Evolutionary conservation across 2,888 invertebrate genomes (phyloP).

Genomic region (Rhodophaea formosa): DNA sequence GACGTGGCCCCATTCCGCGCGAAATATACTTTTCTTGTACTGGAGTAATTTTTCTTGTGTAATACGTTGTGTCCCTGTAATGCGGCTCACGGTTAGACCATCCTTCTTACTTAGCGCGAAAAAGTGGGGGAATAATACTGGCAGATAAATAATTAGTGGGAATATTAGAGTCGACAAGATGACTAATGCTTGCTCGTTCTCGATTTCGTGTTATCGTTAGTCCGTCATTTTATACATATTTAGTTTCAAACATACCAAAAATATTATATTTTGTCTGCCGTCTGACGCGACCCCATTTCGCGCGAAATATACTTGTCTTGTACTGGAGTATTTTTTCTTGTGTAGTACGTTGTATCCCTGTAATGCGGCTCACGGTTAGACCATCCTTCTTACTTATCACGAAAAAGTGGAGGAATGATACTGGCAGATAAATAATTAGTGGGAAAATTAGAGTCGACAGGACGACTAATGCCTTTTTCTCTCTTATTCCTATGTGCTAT

Average conservation of each 20-base stretch:
- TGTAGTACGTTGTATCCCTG: constrained; percentile 5
- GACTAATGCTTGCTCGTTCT: neutral
- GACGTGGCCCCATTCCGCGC: constrained; percentile 4
- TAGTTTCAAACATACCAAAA: too few species aligned
- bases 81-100: constrained; percentile 2
- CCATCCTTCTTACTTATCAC: constrained; percentile 11
- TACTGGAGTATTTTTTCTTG: constrained; percentile 14
- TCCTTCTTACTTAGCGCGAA: constrained; percentile 12
- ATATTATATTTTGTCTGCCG: constrained; percentile 3
- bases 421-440: neutral
- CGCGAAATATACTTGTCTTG: constrained; percentile 9
- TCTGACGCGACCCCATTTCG: constrained; percentile 3
- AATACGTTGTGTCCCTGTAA: constrained; percentile 5
- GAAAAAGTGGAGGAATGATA: constrained; percentile 8
- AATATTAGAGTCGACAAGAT: neutral
- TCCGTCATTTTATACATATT: neutral
- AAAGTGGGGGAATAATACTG: constrained; percentile 5
- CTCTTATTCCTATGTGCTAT: too few species aligned
- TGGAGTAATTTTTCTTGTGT: constrained; percentile 13
- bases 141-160: constrained; percentile 1
- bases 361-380: constrained; percentile 1
- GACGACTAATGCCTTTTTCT: neutral
- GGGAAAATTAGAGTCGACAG: constrained; percentile 1
- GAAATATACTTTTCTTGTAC: constrained; percentile 13
- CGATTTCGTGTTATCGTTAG: neutral